Percentiles rank a stretch among this genome's conserved stretches.
Conservation (phyloP, 2,113 vertebrate genomes). For the Oreochromis niloticus region DNA sequence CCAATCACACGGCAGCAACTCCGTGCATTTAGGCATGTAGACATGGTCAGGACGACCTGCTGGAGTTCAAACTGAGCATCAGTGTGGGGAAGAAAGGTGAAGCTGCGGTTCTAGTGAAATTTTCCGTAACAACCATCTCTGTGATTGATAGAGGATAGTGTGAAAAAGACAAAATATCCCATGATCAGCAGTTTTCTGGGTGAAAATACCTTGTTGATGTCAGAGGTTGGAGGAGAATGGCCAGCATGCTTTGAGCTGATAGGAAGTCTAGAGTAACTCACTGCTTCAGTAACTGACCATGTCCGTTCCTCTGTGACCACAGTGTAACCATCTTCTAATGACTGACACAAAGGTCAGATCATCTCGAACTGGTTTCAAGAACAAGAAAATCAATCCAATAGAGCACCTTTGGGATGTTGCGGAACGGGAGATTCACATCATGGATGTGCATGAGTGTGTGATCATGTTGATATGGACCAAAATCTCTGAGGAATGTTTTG, state of each 20-base stretch:
- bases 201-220: background rate
- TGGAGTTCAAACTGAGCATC: background rate
- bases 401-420: background rate
- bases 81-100: background rate
- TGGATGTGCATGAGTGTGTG: background rate
- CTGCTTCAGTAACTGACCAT: background rate
- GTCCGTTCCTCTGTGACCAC: background rate
- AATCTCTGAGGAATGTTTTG: background rate
- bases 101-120: background rate
- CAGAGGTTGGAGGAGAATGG: background rate
- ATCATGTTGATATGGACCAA: background rate
- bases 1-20: background rate
- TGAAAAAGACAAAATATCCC: background rate
- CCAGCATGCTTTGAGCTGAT: background rate
- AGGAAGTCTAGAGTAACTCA: background rate
- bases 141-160: background rate
- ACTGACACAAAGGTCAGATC: background rate
- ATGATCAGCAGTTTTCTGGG: background rate
- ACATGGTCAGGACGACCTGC: background rate
- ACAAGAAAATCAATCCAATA: background rate
- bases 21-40: background rate
- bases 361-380: background rate
- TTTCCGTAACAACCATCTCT: background rate
- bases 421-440: background rate
- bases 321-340: background rate